phyloP scores from a whole-genome alignment of 2,888 invertebrate species.

The Leptinotarsa rubiginosa region DNA sequence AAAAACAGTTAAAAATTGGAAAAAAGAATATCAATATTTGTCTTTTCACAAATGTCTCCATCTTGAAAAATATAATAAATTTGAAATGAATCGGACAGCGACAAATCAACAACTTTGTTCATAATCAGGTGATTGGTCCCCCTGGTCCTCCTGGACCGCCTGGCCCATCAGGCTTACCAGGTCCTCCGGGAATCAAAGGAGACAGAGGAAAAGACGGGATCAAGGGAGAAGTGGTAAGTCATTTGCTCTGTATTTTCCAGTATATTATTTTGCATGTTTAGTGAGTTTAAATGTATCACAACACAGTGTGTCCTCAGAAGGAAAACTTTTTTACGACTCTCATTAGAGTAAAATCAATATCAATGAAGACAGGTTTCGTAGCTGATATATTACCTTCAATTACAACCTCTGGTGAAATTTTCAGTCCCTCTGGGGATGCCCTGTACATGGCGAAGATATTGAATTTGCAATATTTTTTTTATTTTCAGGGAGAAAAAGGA shows the following conservation, averaged over 20 bases:
- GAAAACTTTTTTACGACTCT: conserved; percentile 24
- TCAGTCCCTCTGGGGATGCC: conserved; percentile 28
- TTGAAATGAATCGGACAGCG: not conserved
- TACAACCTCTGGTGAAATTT: not conserved
- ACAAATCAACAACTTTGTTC: not conserved
- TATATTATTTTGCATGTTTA: not conserved
- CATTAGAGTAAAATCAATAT: not conserved
- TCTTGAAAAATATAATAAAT: not conserved
- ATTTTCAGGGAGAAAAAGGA: conserved; percentile 81
- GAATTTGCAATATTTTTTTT: conserved; percentile 9
- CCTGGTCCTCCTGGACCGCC: conserved; percentile 83
- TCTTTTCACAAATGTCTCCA: not conserved
- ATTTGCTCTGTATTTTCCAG: not conserved
- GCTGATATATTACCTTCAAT: not conserved
- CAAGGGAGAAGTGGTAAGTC: conserved; percentile 84
- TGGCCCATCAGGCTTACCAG: conserved; percentile 80
- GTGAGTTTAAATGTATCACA: conserved; percentile 4
- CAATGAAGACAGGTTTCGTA: not conserved
- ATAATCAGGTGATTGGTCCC: conserved; percentile 70
- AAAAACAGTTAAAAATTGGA: too few relatives aligned
- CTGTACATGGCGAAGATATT: conserved; percentile 8
- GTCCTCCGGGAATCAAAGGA: conserved; percentile 88
- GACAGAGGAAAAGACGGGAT: conserved; percentile 85
- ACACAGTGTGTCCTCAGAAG: conserved; percentile 28
- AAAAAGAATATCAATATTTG: not conserved